A percentile compares a stretch with the other conserved stretches of the same genome.
Conservation (phyloP, 2,888 invertebrate species). For the Allygus modestus region DNA sequence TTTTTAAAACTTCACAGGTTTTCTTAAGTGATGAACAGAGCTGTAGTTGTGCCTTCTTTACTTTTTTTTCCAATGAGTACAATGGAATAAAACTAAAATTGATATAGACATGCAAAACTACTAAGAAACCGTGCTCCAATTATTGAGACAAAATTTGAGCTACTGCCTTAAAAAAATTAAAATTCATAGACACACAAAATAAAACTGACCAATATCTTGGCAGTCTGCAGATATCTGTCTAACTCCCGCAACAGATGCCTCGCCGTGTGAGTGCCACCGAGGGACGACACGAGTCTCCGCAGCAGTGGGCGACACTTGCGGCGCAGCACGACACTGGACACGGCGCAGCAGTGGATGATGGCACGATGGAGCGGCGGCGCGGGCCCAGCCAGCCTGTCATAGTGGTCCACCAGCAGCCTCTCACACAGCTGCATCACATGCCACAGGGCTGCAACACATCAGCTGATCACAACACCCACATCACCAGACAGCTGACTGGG, state of each 20-base stretch:
- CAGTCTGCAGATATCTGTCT: slow-evolving; percentile 79
- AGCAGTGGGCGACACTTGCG: slow-evolving; percentile 80
- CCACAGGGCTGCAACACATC: slow-evolving; percentile 77
- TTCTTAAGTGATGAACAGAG: too few relatives aligned
- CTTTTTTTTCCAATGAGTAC: too few relatives aligned
- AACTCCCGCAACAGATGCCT: slow-evolving; percentile 58
- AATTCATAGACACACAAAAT: too few relatives aligned
- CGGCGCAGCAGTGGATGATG: slow-evolving; percentile 83
- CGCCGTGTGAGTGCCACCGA: slow-evolving; percentile 81
- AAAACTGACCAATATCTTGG: slow-evolving; percentile 75
- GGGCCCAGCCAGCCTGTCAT: slow-evolving; percentile 81
- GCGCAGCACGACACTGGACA: slow-evolving; percentile 80
- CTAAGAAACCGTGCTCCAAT: too few relatives aligned
- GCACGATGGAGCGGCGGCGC: slow-evolving; percentile 84
- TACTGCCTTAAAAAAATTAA: too few relatives aligned
- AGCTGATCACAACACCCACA: not conserved
- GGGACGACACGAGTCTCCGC: slow-evolving; percentile 77
- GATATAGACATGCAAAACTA: too few relatives aligned
- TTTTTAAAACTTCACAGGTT: too few relatives aligned
- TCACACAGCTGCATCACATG: slow-evolving; percentile 87
- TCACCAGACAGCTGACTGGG: not conserved
- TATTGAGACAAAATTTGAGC: too few relatives aligned
- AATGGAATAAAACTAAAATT: too few relatives aligned
- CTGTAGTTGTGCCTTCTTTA: too few relatives aligned
- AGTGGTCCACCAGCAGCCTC: slow-evolving; percentile 83